A percentile compares a stretch with the other conserved stretches of the same genome.
Evolutionary conservation across 2,797 vertebrate species (phyloP).

Genomic region (Acrossocheilus wenchowensis): DNA sequence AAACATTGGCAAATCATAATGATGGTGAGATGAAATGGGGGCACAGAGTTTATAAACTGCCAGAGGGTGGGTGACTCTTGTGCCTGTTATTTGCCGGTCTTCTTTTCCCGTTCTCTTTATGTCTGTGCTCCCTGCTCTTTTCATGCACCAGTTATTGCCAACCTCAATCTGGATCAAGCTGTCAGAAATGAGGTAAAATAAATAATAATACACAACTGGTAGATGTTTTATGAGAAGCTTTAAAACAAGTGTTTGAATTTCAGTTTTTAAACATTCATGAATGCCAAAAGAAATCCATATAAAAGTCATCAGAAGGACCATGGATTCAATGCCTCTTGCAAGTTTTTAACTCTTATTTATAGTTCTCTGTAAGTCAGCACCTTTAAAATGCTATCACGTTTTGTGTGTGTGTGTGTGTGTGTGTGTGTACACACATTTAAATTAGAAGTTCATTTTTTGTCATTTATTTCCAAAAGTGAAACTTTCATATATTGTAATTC

Average conservation of each 20-base stretch:
- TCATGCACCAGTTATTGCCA: conserved; percentile 70
- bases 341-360: background rate
- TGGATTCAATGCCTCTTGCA: background rate
- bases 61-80: conserved; percentile 6
- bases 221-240: conserved; percentile 47
- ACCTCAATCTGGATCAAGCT: conserved; percentile 50
- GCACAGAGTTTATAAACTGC: conserved; percentile 15
- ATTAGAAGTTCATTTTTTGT: too few species aligned
- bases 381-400: too few species aligned
- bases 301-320: background rate
- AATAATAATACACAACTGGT: conserved; percentile 1
- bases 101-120: conserved; percentile 38
- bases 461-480: too few species aligned
- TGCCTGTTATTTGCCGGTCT: conserved; percentile 18
- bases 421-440: too few species aligned
- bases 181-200: conserved; percentile 11
- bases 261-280: conserved; percentile 30
- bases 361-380: too few species aligned
- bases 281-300: background rate
- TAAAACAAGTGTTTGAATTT: conserved; percentile 30
- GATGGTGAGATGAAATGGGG: conserved; percentile 45
- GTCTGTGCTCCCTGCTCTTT: conserved; percentile 63
- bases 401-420: too few species aligned
- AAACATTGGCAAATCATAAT: conserved; percentile 56
- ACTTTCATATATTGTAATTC: too few species aligned